Percentiles rank a stretch among this genome's conserved stretches.
phyloP scores from a whole-genome alignment of 2,888 invertebrate genomes.

The Erynnis tages region DNA sequence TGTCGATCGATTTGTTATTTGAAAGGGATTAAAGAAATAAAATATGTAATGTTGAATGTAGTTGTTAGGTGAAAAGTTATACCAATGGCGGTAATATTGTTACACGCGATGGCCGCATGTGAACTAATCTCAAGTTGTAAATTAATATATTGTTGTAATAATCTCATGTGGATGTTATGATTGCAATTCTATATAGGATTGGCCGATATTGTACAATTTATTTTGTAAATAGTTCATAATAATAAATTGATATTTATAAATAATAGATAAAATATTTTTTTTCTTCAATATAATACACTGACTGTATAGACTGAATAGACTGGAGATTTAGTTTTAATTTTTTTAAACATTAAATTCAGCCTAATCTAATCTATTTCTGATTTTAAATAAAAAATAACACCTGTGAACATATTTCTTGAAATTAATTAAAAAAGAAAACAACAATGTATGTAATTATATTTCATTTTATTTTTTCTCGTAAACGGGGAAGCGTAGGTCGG shows the following conservation, averaged over 20 bases:
- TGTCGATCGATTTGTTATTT: too few relatives aligned
- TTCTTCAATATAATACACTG: too few relatives aligned
- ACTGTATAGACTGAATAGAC: too few relatives aligned
- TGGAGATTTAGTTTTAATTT: too few relatives aligned
- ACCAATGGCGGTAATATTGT: too few relatives aligned
- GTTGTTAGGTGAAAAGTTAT: background rate
- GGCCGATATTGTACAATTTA: constrained; percentile 14
- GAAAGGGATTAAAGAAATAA: too few relatives aligned
- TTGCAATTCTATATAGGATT: background rate
- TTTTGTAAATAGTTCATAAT: constrained; percentile 13
- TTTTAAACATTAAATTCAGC: too few relatives aligned
- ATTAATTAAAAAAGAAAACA: background rate
- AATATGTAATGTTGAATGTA: too few relatives aligned
- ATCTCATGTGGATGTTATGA: constrained; percentile 8
- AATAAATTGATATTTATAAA: constrained; percentile 12
- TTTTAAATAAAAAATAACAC: too few relatives aligned
- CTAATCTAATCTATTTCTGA: too few relatives aligned
- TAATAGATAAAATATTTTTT: background rate
- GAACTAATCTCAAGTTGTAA: constrained; percentile 1
- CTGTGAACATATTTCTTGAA: too few relatives aligned
- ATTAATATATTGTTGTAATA: constrained; percentile 4
- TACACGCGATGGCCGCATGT: too few relatives aligned
- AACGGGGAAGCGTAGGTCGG: constrained; percentile 71
- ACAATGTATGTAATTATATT: background rate
- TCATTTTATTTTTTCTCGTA: background rate